Evolutionary conservation across 2,113 vertebrate species (phyloP).

Genomic region (Gopherus evgoodei): DNA sequence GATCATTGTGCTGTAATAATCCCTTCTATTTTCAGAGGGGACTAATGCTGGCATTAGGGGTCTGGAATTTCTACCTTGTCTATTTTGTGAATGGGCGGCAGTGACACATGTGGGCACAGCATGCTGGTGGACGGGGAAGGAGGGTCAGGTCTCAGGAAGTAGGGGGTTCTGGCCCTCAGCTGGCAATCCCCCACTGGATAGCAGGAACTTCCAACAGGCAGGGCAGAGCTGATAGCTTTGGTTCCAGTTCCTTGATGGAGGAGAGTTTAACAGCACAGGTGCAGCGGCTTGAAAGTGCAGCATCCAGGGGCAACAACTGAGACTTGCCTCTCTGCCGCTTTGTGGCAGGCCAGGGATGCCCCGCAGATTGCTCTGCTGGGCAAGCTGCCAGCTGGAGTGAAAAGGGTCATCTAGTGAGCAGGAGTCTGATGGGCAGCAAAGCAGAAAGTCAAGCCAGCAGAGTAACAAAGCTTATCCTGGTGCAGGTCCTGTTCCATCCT

Average conservation of each 20-base stretch:
- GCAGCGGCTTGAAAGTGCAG: background rate
- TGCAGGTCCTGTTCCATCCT: background rate
- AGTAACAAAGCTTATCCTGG: background rate
- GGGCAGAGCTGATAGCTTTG: background rate
- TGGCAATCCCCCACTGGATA: background rate
- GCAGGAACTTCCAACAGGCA: background rate
- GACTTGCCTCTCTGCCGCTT: background rate
- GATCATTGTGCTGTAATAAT: constrained; percentile 66
- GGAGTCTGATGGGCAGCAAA: background rate
- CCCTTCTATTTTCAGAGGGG: constrained; percentile 54
- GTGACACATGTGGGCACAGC: background rate
- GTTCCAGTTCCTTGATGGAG: background rate
- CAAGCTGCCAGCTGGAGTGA: background rate
- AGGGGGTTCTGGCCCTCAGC: accelerated
- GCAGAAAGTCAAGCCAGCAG: accelerated
- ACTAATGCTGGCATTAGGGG: constrained; percentile 43
- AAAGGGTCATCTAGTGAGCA: background rate
- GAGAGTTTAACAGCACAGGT: background rate
- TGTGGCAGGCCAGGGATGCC: background rate
- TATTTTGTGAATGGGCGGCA: background rate
- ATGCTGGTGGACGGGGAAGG: accelerated
- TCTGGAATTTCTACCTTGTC: background rate
- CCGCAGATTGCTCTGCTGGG: background rate
- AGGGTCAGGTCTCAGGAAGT: accelerated
- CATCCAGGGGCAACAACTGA: background rate